Conservation (phyloP, 2,797 vertebrate genomes). For the Neoniphon sammara region DNA sequence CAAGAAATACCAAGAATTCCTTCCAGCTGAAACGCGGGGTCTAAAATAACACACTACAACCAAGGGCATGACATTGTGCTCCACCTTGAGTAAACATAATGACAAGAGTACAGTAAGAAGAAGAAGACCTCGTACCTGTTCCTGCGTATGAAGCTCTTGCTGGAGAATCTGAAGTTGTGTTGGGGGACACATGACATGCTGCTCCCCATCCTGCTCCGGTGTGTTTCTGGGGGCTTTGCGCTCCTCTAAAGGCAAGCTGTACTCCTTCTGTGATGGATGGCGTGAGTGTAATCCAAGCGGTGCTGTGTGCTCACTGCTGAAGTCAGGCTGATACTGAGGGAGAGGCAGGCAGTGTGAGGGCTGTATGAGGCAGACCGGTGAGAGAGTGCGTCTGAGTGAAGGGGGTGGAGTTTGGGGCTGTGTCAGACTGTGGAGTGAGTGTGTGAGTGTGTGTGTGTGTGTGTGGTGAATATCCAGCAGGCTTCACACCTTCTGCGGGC, state of each 20-base stretch:
- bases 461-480: conserved; percentile 54
- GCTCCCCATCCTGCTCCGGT: conserved; percentile 82
- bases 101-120: conserved; percentile 34
- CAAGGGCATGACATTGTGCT: conserved; percentile 38
- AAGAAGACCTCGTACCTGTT: conserved; percentile 81
- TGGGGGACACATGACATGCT: conserved; percentile 87
- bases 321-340: conserved; percentile 71
- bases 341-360: conserved; percentile 60
- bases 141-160: conserved; percentile 86
- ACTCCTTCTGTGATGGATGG: conserved; percentile 56
- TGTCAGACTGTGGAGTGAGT: conserved; percentile 54
- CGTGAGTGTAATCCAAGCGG: conserved; percentile 73
- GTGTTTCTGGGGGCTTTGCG: conserved; percentile 39
- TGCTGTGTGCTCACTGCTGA: conserved; percentile 43
- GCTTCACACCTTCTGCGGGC: conserved; percentile 76
- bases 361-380: conserved; percentile 63
- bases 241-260: conserved; percentile 44
- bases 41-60: conserved; percentile 60
- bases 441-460: conserved; percentile 42
- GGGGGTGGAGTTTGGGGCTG: conserved; percentile 68
- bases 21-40: conserved; percentile 53
- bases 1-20: conserved; percentile 69
- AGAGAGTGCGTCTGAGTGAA: conserved; percentile 71
- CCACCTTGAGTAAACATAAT: conserved; percentile 11
- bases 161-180: conserved; percentile 85